Percentiles rank a stretch among this genome's conserved stretches.
Conservation (phyloP, 2,113 vertebrate species). For the Prinia subflava region DNA sequence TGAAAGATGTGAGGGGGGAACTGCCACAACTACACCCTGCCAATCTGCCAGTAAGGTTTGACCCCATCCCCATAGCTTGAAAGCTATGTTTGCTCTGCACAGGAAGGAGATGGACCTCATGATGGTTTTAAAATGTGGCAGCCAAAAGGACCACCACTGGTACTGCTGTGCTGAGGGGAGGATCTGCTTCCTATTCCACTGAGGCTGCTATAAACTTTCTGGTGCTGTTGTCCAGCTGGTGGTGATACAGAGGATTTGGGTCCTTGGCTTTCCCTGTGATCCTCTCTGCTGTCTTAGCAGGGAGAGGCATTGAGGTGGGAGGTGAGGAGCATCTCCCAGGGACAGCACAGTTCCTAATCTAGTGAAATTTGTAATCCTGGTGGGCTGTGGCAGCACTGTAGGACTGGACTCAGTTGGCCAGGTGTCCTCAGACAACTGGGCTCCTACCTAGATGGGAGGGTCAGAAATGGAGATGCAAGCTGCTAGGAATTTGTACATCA, state of each 20-base stretch:
- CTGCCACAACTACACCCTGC: background rate
- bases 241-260: background rate
- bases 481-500: background rate
- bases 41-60: background rate
- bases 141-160: background rate
- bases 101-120: background rate
- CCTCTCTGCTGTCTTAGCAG: background rate
- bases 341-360: background rate
- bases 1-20: background rate
- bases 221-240: background rate
- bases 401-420: background rate
- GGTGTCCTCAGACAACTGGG: background rate
- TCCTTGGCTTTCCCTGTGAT: background rate
- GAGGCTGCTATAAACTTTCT: constrained; percentile 1
- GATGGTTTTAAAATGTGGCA: background rate
- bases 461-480: background rate
- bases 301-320: background rate
- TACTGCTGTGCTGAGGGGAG: background rate
- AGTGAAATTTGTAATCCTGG: background rate
- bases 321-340: background rate
- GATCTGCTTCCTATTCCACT: background rate
- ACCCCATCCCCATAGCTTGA: background rate
- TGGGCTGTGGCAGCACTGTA: background rate
- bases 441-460: background rate
- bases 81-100: background rate